These are phyloP conservation scores for Tanaodytes sp. DNA, from an alignment of 2,888 invertebrate species.

Conservation along the genomic window DNA sequence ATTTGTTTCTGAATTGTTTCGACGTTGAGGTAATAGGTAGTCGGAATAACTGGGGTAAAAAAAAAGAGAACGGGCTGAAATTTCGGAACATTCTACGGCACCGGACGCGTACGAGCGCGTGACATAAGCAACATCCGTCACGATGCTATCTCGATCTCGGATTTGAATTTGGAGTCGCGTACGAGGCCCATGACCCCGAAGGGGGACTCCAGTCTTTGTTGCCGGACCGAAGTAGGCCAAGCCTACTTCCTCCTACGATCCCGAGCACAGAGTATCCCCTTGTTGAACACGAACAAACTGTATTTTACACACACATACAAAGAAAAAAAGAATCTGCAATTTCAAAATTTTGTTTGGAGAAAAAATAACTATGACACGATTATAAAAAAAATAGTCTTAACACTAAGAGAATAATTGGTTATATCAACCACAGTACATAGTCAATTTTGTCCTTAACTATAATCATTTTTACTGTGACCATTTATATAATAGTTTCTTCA, in stretches of 20 bases:
- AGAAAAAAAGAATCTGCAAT: too few species aligned
- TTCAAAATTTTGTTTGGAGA: too few species aligned
- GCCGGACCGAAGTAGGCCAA: constrained; percentile 63
- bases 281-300: too few species aligned
- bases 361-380: too few species aligned
- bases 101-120: constrained; percentile 46
- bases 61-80: constrained; percentile 23
- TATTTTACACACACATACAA: too few species aligned
- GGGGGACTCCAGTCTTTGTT: constrained; percentile 59
- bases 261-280: too few species aligned
- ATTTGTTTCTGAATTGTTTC: constrained; percentile 4
- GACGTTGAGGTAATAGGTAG: constrained; percentile 16
- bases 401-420: too few species aligned
- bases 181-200: constrained; percentile 60
- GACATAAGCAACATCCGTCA: constrained; percentile 54
- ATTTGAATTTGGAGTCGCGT: constrained; percentile 58
- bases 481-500: too few species aligned
- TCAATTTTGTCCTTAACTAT: too few species aligned
- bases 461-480: too few species aligned
- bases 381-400: too few species aligned
- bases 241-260: constrained; percentile 62
- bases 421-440: too few species aligned
- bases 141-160: constrained; percentile 47
- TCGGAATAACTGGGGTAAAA: constrained; percentile 27
- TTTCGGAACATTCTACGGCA: constrained; percentile 24